Base-by-base conservation (phyloP, 2,113 vertebrate species). In the Sorex fumeus region DNA sequence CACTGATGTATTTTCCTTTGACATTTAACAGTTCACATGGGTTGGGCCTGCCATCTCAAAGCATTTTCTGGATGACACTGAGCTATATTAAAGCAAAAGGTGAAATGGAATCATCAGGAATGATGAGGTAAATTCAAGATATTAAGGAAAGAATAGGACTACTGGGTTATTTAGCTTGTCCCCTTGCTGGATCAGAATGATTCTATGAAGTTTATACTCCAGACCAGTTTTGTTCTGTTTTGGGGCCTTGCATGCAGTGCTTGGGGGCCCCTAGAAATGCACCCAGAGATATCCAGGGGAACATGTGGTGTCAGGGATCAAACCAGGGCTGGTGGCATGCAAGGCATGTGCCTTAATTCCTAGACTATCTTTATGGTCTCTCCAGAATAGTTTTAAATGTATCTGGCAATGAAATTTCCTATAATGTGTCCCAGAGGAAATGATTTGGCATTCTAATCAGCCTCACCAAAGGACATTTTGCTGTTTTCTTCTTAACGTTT, bases 1-100 rank as follows among this genome's bases (percentile, higher is more conserved):
- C 94, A 94, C 94, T 74, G 93, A 93, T 95, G 94, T 93, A 32
- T 97, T 97, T 97, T 95, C 95, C 96, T 98, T 92, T 97, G 96
- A 97, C 96, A 97, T 96, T 97, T 97, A 96, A 89, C 94, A 96
- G 94, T 93, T 96, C 81, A 95, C 62, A 82, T 70, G 91, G 93
- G 93, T 87, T 93, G 93, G 95, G 93, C 94, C 87, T 93, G 96
- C 91, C 81, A 76, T 91, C 94, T 97, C 93, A 62, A 50, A 97
- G 96, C 93, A 84, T 91, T 95, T 97, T 90, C 95, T 93, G 77
- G 83, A 84, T 95, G 95, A 96, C 96, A 97, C 91, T 60, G 76
- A 97, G 88, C 93, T 96, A 97, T 32, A 95, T 93, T 95, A 94
- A 95, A 97, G 93, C 91, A 95, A 96, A 97, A 96, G 95, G 96